Conservation (phyloP, 2,797 vertebrate genomes). For the Pseudochirops corinnae region DNA sequence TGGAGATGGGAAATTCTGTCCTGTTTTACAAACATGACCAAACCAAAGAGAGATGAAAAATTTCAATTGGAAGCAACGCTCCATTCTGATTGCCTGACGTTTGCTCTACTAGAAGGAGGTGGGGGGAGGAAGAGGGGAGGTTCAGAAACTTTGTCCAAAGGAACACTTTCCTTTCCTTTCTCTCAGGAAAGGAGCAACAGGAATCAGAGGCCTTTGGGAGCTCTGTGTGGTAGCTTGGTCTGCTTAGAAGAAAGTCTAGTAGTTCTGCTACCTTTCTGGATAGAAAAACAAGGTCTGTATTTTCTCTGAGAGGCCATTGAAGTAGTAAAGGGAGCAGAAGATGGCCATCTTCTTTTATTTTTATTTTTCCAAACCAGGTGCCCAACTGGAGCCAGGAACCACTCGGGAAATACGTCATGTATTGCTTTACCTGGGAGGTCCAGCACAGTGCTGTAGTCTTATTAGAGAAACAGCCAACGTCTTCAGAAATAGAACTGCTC, state of each 20-base stretch:
- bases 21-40: not conserved
- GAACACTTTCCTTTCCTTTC: not conserved
- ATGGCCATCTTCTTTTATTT: not conserved
- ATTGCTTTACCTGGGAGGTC: not conserved
- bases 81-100: not conserved
- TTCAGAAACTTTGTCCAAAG: not conserved
- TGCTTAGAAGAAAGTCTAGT: not conserved
- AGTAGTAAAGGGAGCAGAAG: not conserved
- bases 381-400: not conserved
- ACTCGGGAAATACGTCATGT: not conserved
- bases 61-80: not conserved
- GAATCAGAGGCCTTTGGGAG: not conserved
- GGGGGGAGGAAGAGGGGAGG: no score
- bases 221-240: not conserved
- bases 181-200: not conserved
- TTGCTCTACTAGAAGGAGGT: not conserved
- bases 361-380: not conserved
- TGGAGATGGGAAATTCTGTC: not conserved
- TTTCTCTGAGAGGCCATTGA: not conserved
- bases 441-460: not conserved
- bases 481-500: not conserved
- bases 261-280: not conserved
- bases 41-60: not conserved
- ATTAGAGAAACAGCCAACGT: not conserved
- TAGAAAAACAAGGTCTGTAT: not conserved